Base-by-base conservation (phyloP, 2,888 invertebrate species). In the Hydraecia micacea region DNA sequence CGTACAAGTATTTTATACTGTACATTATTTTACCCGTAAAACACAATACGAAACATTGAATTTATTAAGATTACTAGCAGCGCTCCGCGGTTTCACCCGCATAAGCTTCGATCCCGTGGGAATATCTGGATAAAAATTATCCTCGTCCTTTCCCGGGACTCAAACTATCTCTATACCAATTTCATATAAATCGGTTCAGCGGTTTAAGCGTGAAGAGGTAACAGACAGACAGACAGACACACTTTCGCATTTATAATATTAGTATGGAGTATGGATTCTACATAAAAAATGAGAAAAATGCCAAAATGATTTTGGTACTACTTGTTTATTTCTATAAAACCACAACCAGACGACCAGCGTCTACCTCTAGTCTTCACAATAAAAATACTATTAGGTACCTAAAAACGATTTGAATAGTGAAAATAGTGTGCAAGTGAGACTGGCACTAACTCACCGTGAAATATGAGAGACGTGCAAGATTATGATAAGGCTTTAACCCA, bases 401-500 rank as follows among this genome's bases (percentile, higher is more conserved):
- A 85, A 88, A 86, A 90, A 86, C 89, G 87, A 91, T 92, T 92
- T 92, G 92, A 93, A 92, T 93, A 93, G 93, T 90, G 91, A 92
- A 92, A 94, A 94, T 94, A 94, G 94, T 93, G 92, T 90, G 89
- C 86, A 84, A 88, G 85, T 88, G 89, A 91, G 90, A 85, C 86
- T 86, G 90, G 88, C 91, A 92, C 91, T 94, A 94, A 94, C 93
- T 94, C 93, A 90, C 91, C 93, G 92, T 96, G 92, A 96, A 96
- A 95, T 96, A 96, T 95, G 95, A 95, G 95, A 92, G 95, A 96
- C 95, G 95, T 96, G 96, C 93, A 90, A 95, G 96, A 96, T 96
- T 96, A 96, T 95, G 96, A 96, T 96, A 96, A 96, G 95, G 94
- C 93, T 91, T 93, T 92, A 93, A 93, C 93, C 90, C 92, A 91